Base-by-base conservation (phyloP, 1,140 invertebrate species). In the Papilio helenus region DNA sequence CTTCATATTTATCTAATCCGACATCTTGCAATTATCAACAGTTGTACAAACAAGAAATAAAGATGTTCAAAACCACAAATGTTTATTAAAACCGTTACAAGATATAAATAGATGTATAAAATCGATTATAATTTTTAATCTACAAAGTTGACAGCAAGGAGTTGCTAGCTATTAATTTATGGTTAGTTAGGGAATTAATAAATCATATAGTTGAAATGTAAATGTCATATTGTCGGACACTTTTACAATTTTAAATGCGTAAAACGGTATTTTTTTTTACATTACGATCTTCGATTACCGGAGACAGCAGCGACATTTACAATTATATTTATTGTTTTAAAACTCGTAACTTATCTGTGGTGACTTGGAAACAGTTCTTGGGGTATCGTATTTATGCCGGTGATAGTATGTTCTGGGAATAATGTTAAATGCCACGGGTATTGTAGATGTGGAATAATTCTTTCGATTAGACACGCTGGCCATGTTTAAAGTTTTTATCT, bases 171-270 rank as follows among this genome's bases (percentile, higher is more conserved):
- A 44, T 74, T 74, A 46, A 74, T 74, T 44, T 74, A 49, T 46
- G 42, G 42, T 74, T 20, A 9, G 29, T 46, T 46, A 46, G 14
- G 14, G 3, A 46, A 16, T 46, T 58, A 46, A 72, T 79, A 79
- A 72, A 72, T 79, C 46, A 79, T 26, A 10, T 71, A 61, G 44
- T n/a, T 76, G 79, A 79, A 81, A 84, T 88, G 87, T 88, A 84
- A 79, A 81, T 83, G 86, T 81, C 34, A 39, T 39, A 39, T 39
- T 39, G 34, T 39, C 34, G n/a, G n/a, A n/a, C n/a, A 34, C 34
- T 4, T 8, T 82, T 78, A 68, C 79, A 82, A 85, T 86, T 80
- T 85, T 84, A 79, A 81, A 87, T 83, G 79, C 78, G 34, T 39
- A 39, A 39, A 8, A 55, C 8, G 51, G 18, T 0, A 20, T 2